Evolutionary conservation across 1,140 invertebrate genomes (phyloP).

Genomic region (Magallana ariakensis): DNA sequence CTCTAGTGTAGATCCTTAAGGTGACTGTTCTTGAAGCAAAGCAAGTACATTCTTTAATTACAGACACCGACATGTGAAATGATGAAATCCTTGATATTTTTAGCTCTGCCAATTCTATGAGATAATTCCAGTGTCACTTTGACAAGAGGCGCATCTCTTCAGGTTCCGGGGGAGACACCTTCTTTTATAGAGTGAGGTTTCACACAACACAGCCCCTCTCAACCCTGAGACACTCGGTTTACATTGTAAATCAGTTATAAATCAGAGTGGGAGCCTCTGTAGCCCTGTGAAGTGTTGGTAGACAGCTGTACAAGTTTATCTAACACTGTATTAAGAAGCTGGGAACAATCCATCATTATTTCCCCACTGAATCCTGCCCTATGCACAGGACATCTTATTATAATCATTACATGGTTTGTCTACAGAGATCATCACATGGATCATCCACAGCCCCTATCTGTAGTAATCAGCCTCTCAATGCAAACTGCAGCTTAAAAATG

Average conservation of each 20-base stretch:
- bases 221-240: background rate
- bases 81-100: background rate
- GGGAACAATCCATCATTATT: background rate
- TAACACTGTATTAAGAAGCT: background rate
- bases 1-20: background rate
- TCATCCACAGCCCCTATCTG: background rate
- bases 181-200: background rate
- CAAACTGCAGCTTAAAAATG: too few relatives aligned
- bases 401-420: background rate
- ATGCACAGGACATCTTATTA: background rate
- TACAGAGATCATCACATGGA: background rate
- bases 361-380: background rate
- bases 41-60: background rate
- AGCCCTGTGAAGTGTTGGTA: background rate
- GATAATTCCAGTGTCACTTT: background rate
- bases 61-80: background rate
- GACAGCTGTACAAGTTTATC: background rate
- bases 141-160: background rate
- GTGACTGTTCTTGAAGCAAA: background rate
- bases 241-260: background rate
- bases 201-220: background rate
- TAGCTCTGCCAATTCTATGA: background rate
- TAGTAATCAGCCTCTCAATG: too few relatives aligned
- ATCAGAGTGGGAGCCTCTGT: background rate
- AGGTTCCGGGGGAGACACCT: background rate